These are phyloP conservation scores for Etheostoma nigrum DNA, from an alignment of 2,797 vertebrate species.

Conservation along the genomic window DNA sequence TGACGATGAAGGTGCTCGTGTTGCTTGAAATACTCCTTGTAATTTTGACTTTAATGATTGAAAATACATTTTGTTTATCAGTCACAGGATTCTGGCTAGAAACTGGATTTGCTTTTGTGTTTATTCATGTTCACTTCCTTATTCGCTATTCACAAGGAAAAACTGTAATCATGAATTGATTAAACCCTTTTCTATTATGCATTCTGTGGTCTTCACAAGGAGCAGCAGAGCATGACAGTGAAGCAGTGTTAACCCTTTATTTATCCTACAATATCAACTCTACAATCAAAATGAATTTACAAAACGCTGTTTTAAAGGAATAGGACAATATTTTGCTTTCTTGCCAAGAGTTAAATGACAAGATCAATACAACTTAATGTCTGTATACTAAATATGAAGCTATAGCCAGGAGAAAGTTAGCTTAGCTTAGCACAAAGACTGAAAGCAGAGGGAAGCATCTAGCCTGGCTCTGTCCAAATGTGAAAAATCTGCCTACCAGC, in stretches of 20 bases:
- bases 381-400: not conserved
- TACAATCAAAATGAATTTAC: not conserved
- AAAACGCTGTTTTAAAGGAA: not conserved
- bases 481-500: not conserved
- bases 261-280: not conserved
- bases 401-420: not conserved
- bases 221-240: not conserved
- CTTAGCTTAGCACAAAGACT: constrained; percentile 10
- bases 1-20: not conserved
- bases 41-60: not conserved
- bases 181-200: too few species aligned
- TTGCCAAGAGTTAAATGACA: not conserved
- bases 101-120: not conserved
- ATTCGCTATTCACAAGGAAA: too few species aligned
- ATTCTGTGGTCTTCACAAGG: not conserved
- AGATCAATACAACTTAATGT: not conserved
- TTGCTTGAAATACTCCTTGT: constrained; percentile 16
- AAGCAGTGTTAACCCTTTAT: not conserved
- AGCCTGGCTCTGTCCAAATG: not conserved
- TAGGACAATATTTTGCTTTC: not conserved
- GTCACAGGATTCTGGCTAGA: not conserved
- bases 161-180: too few species aligned
- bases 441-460: not conserved
- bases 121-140: not conserved
- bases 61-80: constrained; percentile 5